Evolutionary conservation across 2,797 vertebrate genomes (phyloP).

Genomic region (Accipiter badius): DNA sequence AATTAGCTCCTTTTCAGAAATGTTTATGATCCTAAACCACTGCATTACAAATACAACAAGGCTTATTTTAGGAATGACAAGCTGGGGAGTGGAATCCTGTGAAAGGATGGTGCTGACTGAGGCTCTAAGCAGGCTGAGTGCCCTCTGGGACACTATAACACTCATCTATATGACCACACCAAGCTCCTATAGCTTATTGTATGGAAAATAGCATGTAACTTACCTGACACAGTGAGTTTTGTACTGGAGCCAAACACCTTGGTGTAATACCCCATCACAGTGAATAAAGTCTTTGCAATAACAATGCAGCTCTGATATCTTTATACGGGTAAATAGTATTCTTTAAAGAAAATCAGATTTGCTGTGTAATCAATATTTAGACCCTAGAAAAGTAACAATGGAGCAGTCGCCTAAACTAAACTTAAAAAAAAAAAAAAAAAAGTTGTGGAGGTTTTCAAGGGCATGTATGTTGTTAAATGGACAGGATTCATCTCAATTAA

Average conservation of each 20-base stretch:
- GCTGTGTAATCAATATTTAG: background rate
- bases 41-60: background rate
- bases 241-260: conserved; percentile 9
- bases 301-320: background rate
- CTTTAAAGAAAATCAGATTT: background rate
- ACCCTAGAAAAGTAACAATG: background rate
- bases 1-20: background rate
- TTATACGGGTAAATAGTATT: background rate
- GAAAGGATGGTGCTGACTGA: background rate
- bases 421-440: background rate
- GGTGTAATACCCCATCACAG: background rate
- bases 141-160: background rate
- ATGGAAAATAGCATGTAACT: background rate
- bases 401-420: background rate
- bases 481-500: background rate
- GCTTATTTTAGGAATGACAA: background rate
- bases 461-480: background rate
- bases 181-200: background rate
- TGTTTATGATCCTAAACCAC: background rate
- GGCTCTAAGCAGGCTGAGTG: background rate
- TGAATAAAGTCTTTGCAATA: conserved; percentile 5
- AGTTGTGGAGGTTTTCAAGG: background rate
- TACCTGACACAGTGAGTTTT: conserved; percentile 44
- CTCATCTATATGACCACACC: background rate
- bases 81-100: background rate